phyloP scores from a whole-genome alignment of 2,888 invertebrate species.

The Athripsodes cinereus region DNA sequence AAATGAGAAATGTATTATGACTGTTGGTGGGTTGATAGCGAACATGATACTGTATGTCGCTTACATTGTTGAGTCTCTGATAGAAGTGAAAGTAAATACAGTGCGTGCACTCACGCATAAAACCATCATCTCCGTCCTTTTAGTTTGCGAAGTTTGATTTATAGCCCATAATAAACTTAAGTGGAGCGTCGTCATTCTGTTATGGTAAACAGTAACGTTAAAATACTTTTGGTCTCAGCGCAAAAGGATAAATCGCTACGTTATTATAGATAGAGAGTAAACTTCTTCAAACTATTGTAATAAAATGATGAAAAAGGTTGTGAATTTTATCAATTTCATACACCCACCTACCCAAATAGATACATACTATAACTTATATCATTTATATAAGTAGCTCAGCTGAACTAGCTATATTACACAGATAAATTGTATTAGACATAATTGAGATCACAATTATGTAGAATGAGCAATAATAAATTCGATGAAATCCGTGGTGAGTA shows the following conservation, averaged over 20 bases:
- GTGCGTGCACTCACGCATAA: constrained; percentile 12
- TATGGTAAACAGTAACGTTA: constrained; percentile 14
- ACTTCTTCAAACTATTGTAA: background rate
- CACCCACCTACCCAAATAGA: background rate
- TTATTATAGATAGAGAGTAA: background rate
- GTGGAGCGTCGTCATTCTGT: constrained; percentile 18
- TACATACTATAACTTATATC: background rate
- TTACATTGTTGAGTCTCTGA: too few relatives aligned
- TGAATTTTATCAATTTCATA: background rate
- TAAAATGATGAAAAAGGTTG: background rate
- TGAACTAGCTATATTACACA: background rate
- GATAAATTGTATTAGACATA: too few relatives aligned
- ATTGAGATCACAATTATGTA: too few relatives aligned
- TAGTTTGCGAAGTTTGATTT: constrained; percentile 19
- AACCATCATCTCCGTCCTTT: constrained; percentile 17
- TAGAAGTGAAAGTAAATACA: too few relatives aligned
- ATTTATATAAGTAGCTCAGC: background rate
- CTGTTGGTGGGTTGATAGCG: too few relatives aligned
- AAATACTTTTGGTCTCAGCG: background rate
- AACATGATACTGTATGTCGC: too few relatives aligned
- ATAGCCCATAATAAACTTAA: constrained; percentile 18
- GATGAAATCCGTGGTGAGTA: too few relatives aligned
- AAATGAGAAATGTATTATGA: too few relatives aligned
- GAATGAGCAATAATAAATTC: too few relatives aligned
- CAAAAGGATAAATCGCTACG: background rate